Evolutionary conservation across 1,140 invertebrate genomes (phyloP).

Genomic region (Dryas iulia): DNA sequence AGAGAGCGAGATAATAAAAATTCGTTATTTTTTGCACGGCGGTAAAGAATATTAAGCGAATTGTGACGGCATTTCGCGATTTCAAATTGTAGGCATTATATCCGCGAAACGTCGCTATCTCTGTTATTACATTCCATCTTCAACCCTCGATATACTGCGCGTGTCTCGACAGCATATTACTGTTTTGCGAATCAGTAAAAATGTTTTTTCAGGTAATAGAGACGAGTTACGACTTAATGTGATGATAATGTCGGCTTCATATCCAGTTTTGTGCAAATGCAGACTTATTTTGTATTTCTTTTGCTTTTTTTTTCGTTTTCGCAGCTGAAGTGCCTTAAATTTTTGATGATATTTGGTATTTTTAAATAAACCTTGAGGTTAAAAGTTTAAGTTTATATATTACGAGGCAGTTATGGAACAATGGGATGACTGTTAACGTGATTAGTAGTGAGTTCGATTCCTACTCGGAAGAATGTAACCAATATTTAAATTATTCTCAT

Average conservation of each 20-base stretch:
- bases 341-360: no score
- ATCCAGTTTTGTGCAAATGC: background rate
- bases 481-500: no score
- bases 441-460: no score
- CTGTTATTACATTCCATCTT: slow-evolving; percentile 56
- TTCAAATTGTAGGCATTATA: slow-evolving; percentile 64
- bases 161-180: background rate
- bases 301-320: background rate
- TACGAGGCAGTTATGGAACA: no score
- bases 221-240: background rate
- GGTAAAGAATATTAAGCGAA: slow-evolving; percentile 51
- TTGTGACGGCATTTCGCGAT: slow-evolving; percentile 55
- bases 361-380: no score
- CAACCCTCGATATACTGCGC: background rate
- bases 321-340: no score
- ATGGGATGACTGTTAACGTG: no score
- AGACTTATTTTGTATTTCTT: background rate
- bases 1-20: slow-evolving; percentile 47
- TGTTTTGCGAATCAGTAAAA: background rate
- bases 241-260: background rate
- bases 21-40: slow-evolving; percentile 42
- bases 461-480: no score
- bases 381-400: no score
- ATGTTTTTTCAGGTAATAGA: background rate
- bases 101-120: slow-evolving; percentile 50